These are phyloP conservation scores for Malacosoma neustria DNA, from an alignment of 2,888 invertebrate genomes.

Conservation along the genomic window DNA sequence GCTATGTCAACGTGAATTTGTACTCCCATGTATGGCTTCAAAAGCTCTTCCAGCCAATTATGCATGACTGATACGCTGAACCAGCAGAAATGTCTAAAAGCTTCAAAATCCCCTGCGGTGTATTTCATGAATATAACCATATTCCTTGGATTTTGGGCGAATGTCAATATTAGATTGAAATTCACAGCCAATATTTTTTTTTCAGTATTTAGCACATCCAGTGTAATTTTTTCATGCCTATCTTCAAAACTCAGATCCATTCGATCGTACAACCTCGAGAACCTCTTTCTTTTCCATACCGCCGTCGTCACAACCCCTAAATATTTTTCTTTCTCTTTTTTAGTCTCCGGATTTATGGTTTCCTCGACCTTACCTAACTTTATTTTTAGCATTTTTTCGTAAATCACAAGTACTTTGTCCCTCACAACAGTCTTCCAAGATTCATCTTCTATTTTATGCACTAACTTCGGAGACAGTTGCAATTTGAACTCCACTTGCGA, in stretches of 20 bases:
- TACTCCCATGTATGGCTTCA: slow-evolving; percentile 22
- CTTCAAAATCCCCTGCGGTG: slow-evolving; percentile 23
- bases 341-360: slow-evolving; percentile 20
- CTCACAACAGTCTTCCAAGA: slow-evolving; percentile 39
- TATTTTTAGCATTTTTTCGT: slow-evolving; percentile 34
- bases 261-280: slow-evolving; percentile 16
- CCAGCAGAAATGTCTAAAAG: slow-evolving; percentile 37
- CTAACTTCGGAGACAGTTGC: slow-evolving; percentile 26
- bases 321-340: slow-evolving; percentile 33
- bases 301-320: slow-evolving; percentile 23
- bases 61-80: slow-evolving; percentile 32
- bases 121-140: slow-evolving; percentile 20
- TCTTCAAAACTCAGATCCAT: slow-evolving; percentile 21
- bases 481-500: slow-evolving; percentile 28
- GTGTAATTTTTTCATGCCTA: slow-evolving; percentile 33
- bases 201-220: slow-evolving; percentile 28
- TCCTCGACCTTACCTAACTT: slow-evolving; percentile 27
- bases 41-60: slow-evolving; percentile 29
- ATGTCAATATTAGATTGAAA: slow-evolving; percentile 31
- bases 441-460: slow-evolving; percentile 21
- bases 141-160: slow-evolving; percentile 19
- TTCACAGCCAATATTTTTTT: slow-evolving; percentile 20
- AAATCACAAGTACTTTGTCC: slow-evolving; percentile 25
- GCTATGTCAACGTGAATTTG: slow-evolving; percentile 17
- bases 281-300: slow-evolving; percentile 42